Percentiles rank a stretch among this genome's conserved stretches.
phyloP scores from a whole-genome alignment of 2,888 invertebrate species.

The Liopterus haemorrhoidalis region DNA sequence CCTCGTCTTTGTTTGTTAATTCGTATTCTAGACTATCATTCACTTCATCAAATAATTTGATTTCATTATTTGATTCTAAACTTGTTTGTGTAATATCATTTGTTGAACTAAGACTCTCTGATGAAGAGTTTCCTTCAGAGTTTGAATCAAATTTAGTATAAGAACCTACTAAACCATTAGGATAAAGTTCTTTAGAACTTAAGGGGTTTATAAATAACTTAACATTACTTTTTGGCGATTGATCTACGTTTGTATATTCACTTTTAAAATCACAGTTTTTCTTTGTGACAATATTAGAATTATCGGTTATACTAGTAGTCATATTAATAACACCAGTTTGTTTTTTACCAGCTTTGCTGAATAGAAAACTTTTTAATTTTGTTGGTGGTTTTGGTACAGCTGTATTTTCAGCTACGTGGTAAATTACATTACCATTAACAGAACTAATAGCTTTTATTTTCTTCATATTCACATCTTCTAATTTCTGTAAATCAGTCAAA shows the following conservation, averaged over 20 bases:
- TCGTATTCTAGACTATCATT: constrained; percentile 20
- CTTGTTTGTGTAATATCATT: constrained; percentile 39
- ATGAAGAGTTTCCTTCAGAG: constrained; percentile 38
- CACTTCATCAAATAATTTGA: constrained; percentile 21
- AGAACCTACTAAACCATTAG: constrained; percentile 42
- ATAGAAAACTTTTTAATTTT: constrained; percentile 42
- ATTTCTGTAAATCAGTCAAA: constrained; percentile 36
- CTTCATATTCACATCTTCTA: constrained; percentile 42
- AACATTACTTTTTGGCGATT: constrained; percentile 39
- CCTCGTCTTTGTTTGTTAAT: constrained; percentile 12
- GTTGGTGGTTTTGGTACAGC: constrained; percentile 42
- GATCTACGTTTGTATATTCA: no score
- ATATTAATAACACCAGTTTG: constrained; percentile 40
- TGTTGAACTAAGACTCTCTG: constrained; percentile 40
- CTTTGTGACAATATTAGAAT: constrained; percentile 41
- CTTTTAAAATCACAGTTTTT: constrained; percentile 44
- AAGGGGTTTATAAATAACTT: constrained; percentile 46
- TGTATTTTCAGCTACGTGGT: constrained; percentile 51
- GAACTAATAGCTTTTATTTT: constrained; percentile 79
- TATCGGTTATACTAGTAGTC: constrained; percentile 43
- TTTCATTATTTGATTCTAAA: constrained; percentile 33
- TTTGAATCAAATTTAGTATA: constrained; percentile 41
- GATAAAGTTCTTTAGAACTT: constrained; percentile 45
- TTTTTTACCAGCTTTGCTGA: constrained; percentile 41
- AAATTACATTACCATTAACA: constrained; percentile 71